These are phyloP conservation scores for Paratrypauchen microcephalus DNA, from an alignment of 2,797 vertebrate genomes.

Conservation along the genomic window DNA sequence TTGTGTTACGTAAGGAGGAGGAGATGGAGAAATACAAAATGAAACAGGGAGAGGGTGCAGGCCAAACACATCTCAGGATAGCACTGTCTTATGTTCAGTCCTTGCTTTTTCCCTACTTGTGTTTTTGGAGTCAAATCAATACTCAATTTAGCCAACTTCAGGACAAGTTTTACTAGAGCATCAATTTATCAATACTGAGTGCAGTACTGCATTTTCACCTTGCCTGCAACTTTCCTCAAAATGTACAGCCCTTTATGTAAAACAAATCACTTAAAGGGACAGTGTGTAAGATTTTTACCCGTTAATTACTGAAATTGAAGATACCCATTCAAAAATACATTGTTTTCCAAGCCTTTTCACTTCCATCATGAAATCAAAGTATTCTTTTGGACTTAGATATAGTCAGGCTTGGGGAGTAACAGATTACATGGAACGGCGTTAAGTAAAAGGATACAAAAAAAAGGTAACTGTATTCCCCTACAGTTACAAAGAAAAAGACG, in stretches of 20 bases:
- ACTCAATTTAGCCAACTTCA: constrained; percentile 52
- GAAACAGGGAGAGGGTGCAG: constrained; percentile 3
- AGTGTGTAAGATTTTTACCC: too few relatives aligned
- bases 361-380: too few relatives aligned
- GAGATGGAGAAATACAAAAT: constrained; percentile 28
- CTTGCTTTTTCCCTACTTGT: constrained; percentile 4
- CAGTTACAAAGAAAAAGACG: too few relatives aligned
- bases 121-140: constrained; percentile 48
- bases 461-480: too few relatives aligned
- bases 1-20: not conserved
- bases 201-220: constrained; percentile 1
- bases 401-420: too few relatives aligned
- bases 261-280: not conserved
- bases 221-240: not conserved
- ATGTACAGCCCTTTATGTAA: not conserved
- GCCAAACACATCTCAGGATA: constrained; percentile 7
- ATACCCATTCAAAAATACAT: too few relatives aligned
- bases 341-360: too few relatives aligned
- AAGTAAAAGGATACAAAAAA: too few relatives aligned
- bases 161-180: constrained; percentile 42
- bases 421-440: too few relatives aligned
- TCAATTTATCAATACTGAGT: constrained; percentile 17
- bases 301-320: too few relatives aligned
- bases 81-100: constrained; percentile 6
- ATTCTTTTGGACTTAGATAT: too few relatives aligned